phyloP scores from a whole-genome alignment of 2,113 vertebrate species.

The Corythornis madagascariensis region DNA sequence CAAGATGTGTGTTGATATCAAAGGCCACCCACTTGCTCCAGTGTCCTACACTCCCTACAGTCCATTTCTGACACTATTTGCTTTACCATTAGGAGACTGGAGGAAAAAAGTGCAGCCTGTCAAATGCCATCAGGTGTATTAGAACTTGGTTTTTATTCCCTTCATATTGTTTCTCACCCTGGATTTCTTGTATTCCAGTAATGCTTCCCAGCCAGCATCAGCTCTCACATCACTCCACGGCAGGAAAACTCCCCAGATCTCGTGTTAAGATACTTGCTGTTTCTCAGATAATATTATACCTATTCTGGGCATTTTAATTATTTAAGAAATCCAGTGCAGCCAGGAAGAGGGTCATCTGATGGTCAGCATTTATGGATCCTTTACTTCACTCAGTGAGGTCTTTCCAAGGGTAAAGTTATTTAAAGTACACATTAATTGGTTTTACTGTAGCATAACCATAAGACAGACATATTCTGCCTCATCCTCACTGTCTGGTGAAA shows the following conservation, averaged over 20 bases:
- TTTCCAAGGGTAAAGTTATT: neutral
- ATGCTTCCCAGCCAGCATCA: neutral
- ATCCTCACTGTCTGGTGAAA: neutral
- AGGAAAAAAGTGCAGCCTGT: neutral
- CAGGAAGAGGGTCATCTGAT: neutral
- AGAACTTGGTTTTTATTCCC: neutral
- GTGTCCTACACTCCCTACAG: neutral
- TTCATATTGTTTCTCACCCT: fast-evolving
- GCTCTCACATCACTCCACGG: neutral
- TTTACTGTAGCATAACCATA: neutral
- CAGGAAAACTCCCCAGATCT: neutral
- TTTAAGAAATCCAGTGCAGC: neutral
- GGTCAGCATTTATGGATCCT: neutral
- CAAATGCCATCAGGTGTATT: neutral
- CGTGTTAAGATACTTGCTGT: neutral
- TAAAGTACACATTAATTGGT: neutral
- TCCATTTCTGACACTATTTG: neutral
- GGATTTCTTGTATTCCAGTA: neutral
- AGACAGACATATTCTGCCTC: neutral
- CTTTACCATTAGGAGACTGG: neutral
- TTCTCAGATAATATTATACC: neutral
- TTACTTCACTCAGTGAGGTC: neutral
- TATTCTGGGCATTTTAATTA: neutral
- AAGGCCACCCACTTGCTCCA: fast-evolving
- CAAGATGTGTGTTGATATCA: neutral